phyloP scores from a whole-genome alignment of 2,797 vertebrate genomes.

The Tangara arthus region DNA sequence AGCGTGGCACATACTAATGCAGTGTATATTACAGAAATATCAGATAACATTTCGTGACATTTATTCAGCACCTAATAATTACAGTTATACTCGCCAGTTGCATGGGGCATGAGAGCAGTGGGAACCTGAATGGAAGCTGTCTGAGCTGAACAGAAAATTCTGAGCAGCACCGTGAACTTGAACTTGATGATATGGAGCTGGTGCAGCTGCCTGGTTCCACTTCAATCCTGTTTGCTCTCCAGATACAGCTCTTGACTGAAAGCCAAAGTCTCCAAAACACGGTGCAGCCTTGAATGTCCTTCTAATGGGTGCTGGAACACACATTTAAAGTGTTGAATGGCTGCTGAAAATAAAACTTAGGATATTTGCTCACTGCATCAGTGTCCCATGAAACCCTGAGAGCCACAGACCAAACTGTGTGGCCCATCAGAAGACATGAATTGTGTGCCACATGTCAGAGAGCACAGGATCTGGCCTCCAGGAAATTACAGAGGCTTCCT shows the following conservation, averaged over 20 bases:
- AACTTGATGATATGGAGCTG: neutral
- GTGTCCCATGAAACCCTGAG: neutral
- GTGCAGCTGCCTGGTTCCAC: neutral
- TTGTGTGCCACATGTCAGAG: fast-evolving
- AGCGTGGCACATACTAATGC: neutral
- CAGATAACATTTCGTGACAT: neutral
- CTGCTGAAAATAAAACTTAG: neutral
- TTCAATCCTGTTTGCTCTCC: neutral
- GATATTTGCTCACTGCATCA: neutral
- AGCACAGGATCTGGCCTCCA: neutral
- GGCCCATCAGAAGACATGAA: fast-evolving
- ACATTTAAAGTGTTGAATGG: neutral
- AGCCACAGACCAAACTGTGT: neutral
- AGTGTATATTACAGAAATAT: neutral
- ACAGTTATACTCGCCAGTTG: neutral
- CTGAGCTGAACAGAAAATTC: neutral
- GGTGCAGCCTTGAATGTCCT: neutral
- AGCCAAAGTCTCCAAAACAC: neutral
- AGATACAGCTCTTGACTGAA: neutral
- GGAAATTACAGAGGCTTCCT: neutral
- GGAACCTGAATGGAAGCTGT: neutral
- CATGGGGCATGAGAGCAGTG: neutral
- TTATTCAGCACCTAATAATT: neutral
- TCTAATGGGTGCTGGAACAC: neutral
- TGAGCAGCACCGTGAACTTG: neutral